Evolutionary conservation across 2,888 invertebrate genomes (phyloP).

Genomic region (Heteropelma amictum): DNA sequence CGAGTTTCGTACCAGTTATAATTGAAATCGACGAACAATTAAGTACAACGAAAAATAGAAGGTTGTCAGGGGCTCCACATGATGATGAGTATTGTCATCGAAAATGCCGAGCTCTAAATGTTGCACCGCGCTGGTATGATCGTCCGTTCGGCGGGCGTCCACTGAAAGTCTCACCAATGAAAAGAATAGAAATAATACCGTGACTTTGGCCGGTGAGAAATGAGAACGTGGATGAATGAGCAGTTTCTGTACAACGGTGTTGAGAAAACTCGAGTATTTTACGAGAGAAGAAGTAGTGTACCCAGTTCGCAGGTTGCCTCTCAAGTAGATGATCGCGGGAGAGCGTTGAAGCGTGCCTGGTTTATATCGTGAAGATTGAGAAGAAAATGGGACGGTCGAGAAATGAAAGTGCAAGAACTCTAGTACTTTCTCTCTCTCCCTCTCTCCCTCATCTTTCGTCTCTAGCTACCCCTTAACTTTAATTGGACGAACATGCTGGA

Average conservation of each 20-base stretch:
- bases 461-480: slow-evolving; percentile 14
- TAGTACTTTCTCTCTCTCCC: background rate
- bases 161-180: slow-evolving; percentile 24
- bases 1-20: no score
- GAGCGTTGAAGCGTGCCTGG: slow-evolving; percentile 62
- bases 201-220: slow-evolving; percentile 22
- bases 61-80: background rate
- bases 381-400: slow-evolving; percentile 14
- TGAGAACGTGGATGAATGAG: slow-evolving; percentile 38
- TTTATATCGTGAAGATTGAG: slow-evolving; percentile 58
- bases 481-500: slow-evolving; percentile 46
- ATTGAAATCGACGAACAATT: no score
- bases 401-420: slow-evolving; percentile 30
- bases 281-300: slow-evolving; percentile 34
- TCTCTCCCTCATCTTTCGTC: background rate
- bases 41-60: no score
- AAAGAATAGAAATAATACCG: slow-evolving; percentile 18
- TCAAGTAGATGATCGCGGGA: slow-evolving; percentile 54
- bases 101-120: slow-evolving; percentile 4
- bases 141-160: slow-evolving; percentile 19
- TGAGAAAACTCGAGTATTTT: slow-evolving; percentile 45
- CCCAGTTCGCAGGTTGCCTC: slow-evolving; percentile 35
- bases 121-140: slow-evolving; percentile 18
- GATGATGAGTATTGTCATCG: background rate
- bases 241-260: slow-evolving; percentile 28